These are phyloP conservation scores for Eubasilissa splendida DNA, from an alignment of 2,888 invertebrate genomes.

Conservation along the genomic window DNA sequence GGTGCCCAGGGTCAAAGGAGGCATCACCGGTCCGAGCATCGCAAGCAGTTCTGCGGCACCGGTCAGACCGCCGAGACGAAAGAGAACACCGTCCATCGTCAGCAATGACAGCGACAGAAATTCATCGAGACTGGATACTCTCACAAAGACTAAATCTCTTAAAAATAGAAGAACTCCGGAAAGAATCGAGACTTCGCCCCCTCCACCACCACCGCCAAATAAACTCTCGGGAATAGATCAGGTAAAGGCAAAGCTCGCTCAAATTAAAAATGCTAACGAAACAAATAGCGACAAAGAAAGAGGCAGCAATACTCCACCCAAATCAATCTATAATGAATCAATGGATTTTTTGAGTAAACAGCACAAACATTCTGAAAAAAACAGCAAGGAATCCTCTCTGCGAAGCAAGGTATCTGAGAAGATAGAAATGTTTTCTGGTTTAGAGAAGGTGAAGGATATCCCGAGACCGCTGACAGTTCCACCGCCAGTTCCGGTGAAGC, in stretches of 20 bases:
- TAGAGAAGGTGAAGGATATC: slow-evolving; percentile 69
- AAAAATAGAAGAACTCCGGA: slow-evolving; percentile 69
- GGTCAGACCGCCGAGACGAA: slow-evolving; percentile 82
- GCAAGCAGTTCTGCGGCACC: slow-evolving; percentile 78
- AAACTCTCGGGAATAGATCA: slow-evolving; percentile 72
- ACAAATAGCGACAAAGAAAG: slow-evolving; percentile 71
- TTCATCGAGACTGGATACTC: slow-evolving; percentile 62
- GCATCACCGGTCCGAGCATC: slow-evolving; percentile 84
- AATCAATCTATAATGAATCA: slow-evolving; percentile 68
- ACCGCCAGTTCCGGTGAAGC: slow-evolving; percentile 69
- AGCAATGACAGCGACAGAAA: slow-evolving; percentile 75
- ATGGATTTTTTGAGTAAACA: slow-evolving; percentile 65
- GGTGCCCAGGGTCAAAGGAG: slow-evolving; percentile 70
- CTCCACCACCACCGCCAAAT: slow-evolving; percentile 64
- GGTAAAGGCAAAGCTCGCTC: slow-evolving; percentile 74
- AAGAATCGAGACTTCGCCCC: slow-evolving; percentile 61
- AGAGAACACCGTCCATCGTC: slow-evolving; percentile 78
- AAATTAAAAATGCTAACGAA: slow-evolving; percentile 66
- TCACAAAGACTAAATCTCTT: slow-evolving; percentile 61
- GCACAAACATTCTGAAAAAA: slow-evolving; percentile 60
- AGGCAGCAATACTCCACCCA: slow-evolving; percentile 68
- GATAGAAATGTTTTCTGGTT: slow-evolving; percentile 69
- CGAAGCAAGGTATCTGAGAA: slow-evolving; percentile 72
- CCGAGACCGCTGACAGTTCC: slow-evolving; percentile 70
- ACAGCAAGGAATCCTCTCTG: slow-evolving; percentile 69